Evolutionary conservation across 2,113 vertebrate species (phyloP).

Genomic region (Scartelaos histophorus): DNA sequence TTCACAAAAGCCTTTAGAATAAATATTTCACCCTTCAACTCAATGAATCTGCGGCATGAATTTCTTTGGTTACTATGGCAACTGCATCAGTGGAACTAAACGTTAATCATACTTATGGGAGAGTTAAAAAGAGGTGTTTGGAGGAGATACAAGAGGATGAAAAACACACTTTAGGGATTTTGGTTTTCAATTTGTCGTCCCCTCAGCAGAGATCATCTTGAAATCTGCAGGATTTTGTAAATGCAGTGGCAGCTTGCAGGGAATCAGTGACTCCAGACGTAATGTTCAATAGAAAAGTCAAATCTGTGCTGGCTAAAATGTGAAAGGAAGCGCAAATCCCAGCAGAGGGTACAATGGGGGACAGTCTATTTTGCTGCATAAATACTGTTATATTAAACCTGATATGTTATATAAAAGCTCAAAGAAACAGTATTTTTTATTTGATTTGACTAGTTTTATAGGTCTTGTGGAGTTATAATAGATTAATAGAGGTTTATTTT

Average conservation of each 20-base stretch:
- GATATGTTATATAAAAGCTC: no score
- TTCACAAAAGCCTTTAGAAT: constrained; percentile 50
- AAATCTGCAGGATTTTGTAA: constrained; percentile 28
- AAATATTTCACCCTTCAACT: constrained; percentile 56
- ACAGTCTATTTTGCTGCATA: neutral
- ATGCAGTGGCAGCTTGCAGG: constrained; percentile 22
- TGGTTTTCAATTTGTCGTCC: constrained; percentile 25
- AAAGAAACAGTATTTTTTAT: no score
- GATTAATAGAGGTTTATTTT: no score
- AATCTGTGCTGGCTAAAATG: constrained; percentile 18
- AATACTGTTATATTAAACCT: no score
- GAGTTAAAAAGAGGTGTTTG: constrained; percentile 26
- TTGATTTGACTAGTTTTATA: no score
- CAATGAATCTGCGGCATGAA: constrained; percentile 45
- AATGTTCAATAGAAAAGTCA: constrained; percentile 7
- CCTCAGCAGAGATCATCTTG: constrained; percentile 25
- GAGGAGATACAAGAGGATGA: constrained; percentile 5
- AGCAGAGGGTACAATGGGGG: neutral
- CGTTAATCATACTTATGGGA: constrained; percentile 69
- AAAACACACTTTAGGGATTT: constrained; percentile 21
- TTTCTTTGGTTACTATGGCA: constrained; percentile 57
- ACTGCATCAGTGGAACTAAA: constrained; percentile 59
- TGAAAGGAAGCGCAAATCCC: neutral
- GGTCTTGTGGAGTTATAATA: no score
- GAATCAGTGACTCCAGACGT: constrained; percentile 29